Evolutionary conservation across 2,113 vertebrate species (phyloP).

Genomic region (Monopterus albus): DNA sequence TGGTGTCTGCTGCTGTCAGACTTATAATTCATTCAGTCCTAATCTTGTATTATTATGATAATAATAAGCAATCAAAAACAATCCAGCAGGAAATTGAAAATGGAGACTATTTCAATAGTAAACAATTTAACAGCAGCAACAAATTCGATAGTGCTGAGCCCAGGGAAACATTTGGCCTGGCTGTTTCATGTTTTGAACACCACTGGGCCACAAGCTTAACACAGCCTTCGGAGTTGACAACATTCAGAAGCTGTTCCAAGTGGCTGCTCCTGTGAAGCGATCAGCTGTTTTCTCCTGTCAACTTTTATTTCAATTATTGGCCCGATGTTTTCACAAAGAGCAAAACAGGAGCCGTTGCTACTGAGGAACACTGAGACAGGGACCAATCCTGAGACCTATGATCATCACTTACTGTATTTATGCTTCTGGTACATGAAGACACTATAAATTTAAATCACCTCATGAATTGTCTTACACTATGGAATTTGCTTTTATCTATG

Average conservation of each 20-base stretch:
- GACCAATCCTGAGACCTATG: too few relatives aligned
- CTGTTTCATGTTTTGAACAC: background rate
- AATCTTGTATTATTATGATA: conserved; percentile 60
- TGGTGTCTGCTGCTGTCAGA: conserved; percentile 22
- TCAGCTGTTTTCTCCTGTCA: background rate
- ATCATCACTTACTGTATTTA: too few relatives aligned
- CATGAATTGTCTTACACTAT: too few relatives aligned
- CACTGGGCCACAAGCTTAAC: background rate
- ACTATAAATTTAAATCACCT: too few relatives aligned
- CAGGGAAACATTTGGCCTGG: background rate
- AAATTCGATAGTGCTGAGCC: background rate
- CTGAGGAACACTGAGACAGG: too few relatives aligned
- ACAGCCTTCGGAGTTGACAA: background rate
- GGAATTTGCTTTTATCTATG: too few relatives aligned
- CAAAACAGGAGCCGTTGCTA: background rate
- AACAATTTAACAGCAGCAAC: conserved; percentile 11
- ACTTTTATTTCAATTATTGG: too few relatives aligned
- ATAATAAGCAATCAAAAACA: conserved; percentile 53
- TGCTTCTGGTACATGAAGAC: too few relatives aligned
- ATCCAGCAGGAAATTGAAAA: conserved; percentile 46
- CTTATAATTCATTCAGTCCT: conserved; percentile 44
- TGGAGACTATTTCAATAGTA: conserved; percentile 11
- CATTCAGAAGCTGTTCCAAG: background rate
- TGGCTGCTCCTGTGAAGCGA: background rate
- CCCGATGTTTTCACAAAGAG: background rate